Evolutionary conservation across 2,113 vertebrate genomes (phyloP).

Genomic region (Caretta caretta): DNA sequence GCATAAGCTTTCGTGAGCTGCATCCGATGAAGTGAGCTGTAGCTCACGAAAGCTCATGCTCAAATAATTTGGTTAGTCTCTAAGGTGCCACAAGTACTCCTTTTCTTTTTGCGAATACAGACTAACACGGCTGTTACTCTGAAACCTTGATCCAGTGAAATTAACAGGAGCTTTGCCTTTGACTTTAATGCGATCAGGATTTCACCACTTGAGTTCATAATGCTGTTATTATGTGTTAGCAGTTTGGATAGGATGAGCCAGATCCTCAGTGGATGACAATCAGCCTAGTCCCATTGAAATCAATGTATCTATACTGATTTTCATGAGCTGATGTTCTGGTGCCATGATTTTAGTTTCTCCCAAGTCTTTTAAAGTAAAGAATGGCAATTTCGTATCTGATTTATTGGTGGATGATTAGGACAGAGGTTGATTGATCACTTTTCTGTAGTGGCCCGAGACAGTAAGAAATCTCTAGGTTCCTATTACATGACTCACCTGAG

Average conservation of each 20-base stretch:
- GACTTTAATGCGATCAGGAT: background rate
- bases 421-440: background rate
- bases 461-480: fast-evolving
- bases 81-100: no score
- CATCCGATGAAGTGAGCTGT: no score
- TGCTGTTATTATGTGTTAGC: background rate
- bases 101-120: no score
- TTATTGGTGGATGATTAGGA: background rate
- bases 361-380: background rate
- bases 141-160: background rate
- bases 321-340: background rate
- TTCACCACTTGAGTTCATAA: background rate
- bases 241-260: background rate
- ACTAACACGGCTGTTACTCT: no score
- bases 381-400: background rate
- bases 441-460: background rate
- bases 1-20: no score
- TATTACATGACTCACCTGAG: background rate
- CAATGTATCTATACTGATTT: background rate
- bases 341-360: background rate
- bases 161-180: background rate
- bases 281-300: no score
- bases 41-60: no score
- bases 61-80: no score
- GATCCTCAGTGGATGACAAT: background rate